These are phyloP conservation scores for Malthinus seriepunctatus DNA, from an alignment of 2,888 invertebrate genomes.

Conservation along the genomic window DNA sequence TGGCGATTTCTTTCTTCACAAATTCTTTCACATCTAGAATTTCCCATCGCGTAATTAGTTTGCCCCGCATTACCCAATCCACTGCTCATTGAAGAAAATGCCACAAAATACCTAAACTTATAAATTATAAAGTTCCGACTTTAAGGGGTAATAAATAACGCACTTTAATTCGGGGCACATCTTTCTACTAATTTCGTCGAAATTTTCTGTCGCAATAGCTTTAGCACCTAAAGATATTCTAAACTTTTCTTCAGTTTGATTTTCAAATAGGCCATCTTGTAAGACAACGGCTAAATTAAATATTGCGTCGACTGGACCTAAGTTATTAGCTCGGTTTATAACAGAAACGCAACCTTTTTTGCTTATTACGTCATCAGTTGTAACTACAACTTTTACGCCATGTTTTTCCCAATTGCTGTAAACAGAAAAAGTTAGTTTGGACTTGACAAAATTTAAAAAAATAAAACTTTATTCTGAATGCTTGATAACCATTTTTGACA, in stretches of 20 bases:
- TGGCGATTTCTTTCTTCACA: slow-evolving; percentile 63
- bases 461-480: slow-evolving; percentile 65
- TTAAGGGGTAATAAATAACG: slow-evolving; percentile 41
- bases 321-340: slow-evolving; percentile 62
- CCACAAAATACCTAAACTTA: slow-evolving; percentile 70
- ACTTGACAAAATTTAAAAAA: neutral
- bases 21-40: slow-evolving; percentile 85
- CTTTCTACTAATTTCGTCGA: slow-evolving; percentile 64
- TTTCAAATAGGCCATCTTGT: slow-evolving; percentile 74
- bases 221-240: slow-evolving; percentile 73
- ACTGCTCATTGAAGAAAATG: slow-evolving; percentile 90
- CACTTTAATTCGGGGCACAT: slow-evolving; percentile 24
- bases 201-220: slow-evolving; percentile 71
- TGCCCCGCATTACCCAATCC: slow-evolving; percentile 92
- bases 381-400: slow-evolving; percentile 69
- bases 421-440: too few species aligned
- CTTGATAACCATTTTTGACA: slow-evolving; percentile 80
- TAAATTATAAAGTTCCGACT: too few species aligned
- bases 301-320: slow-evolving; percentile 79
- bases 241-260: slow-evolving; percentile 73
- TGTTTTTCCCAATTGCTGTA: slow-evolving; percentile 70
- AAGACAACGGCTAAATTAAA: slow-evolving; percentile 88
- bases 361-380: slow-evolving; percentile 72
- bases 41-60: slow-evolving; percentile 86
- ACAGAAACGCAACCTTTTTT: slow-evolving; percentile 69